These are phyloP conservation scores for Chouioia cunea DNA, from an alignment of 2,888 invertebrate species.

Conservation along the genomic window DNA sequence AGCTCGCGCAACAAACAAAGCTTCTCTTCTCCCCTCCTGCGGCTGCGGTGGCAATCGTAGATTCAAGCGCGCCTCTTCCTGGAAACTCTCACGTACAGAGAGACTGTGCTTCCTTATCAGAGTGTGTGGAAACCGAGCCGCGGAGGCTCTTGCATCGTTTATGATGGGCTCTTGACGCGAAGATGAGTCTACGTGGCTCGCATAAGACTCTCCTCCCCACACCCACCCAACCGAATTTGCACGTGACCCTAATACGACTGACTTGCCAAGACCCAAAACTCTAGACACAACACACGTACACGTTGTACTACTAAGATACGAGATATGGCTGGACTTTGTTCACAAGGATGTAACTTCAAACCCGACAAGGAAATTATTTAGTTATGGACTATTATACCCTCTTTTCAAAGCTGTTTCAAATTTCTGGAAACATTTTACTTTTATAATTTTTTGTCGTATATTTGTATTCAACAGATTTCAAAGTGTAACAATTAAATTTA, in stretches of 20 bases:
- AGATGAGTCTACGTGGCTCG: conserved; percentile 64
- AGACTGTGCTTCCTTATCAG: conserved; percentile 11
- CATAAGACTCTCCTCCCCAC: conserved; percentile 56
- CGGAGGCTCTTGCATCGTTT: conserved; percentile 60
- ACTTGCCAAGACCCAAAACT: conserved; percentile 53
- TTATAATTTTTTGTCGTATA: too few relatives aligned
- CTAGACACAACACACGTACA: not conserved
- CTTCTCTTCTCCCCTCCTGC: too few relatives aligned
- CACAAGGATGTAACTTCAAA: conserved; percentile 1
- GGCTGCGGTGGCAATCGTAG: too few relatives aligned
- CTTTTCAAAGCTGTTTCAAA: too few relatives aligned
- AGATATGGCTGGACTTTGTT: conserved; percentile 9
- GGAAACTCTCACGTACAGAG: not conserved
- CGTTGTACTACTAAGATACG: not conserved
- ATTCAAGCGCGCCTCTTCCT: too few relatives aligned
- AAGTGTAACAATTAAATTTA: too few relatives aligned
- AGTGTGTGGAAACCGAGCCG: not conserved
- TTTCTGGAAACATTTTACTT: too few relatives aligned
- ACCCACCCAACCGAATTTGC: conserved; percentile 58
- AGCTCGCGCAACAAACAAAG: too few relatives aligned
- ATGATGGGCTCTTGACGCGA: conserved; percentile 64
- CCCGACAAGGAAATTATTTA: conserved; percentile 12
- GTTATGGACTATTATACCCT: not conserved
- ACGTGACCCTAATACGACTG: conserved; percentile 64
- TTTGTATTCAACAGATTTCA: too few relatives aligned